Base-by-base conservation (phyloP, 2,113 vertebrate species). In the Poicephalus meyeri region DNA sequence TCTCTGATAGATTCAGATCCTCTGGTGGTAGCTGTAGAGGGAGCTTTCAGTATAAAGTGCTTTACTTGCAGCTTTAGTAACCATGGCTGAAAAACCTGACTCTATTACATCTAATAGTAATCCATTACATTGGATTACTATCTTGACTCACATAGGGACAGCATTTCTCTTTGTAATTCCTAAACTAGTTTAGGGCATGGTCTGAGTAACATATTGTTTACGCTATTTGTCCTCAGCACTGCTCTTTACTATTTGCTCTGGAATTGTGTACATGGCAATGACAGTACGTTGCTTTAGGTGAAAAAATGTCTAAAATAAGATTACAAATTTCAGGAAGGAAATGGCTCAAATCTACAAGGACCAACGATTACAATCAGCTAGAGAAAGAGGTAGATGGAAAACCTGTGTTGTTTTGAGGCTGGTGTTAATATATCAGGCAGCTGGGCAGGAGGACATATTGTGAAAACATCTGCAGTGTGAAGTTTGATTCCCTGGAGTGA, bases 361-460 rank as follows among this genome's bases (percentile, higher is more conserved):
- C 15, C 65, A 61, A 92, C 35, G 15, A 42, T 89, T 89, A 61
- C 13, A 64, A 14, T 91, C 65, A 68, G 16, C 35, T 63, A 76
- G 49, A 84, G 35, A 37, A 93, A 74, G 80, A 71, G 10, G 41
- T 73, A 72, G 52, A 52, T 20, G 63, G 70, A 87, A 78, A 91
- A 69, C n/a, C 49, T 14, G 19, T 87, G 55, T 39, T 92, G 33
- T 91, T 95, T 73, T 83, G 33, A 84, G 44, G 26, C 35, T 87
- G 56, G 8, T 71, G 24, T 85, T 92, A 73, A 88, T 71, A 28
- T 35, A 73, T 16, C 79, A 77, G 61, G 44, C 28, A 72, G n/a
- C 47, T 0, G 0, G 63, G n/a, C 4, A 1, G 52, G 61, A 71
- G 49, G 31, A 61, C 0, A 1, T 77, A 18, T 72, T 55, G 78